Evolutionary conservation across 1,140 invertebrate genomes (phyloP), one percentile per base, ranked within the genome.

Genomic region (Drosophila ohnishii): DNA sequence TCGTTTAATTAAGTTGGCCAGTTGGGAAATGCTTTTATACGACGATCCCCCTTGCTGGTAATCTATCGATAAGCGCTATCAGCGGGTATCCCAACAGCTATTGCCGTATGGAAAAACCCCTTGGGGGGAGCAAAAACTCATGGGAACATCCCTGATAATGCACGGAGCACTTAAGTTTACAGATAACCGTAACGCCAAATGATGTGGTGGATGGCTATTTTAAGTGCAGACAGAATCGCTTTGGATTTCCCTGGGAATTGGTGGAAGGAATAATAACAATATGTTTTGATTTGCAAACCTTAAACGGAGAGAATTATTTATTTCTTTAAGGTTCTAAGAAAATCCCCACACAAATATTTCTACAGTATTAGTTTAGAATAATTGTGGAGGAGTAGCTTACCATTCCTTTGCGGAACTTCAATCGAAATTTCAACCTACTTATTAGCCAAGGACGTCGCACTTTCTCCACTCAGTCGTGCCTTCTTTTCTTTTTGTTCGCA

Each of bases 1-100:
- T 3, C 13, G 10, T 40, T 48, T 71, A 50, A 39, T 67, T 53
- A 14, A 2, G 1, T 37, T 8, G 16, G 2, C 9, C 11, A 7
- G 2, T 32, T 28, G 10, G 5, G 9, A 22, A 58, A 34, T 13
- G 34, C 28, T 34, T 69, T 69, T 70, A 70, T 70, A 40, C n/a
- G 22, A 19, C 35, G 30, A 50, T 4, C 5, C 28, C 30, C 34
- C 5, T 25, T 4, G 30, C 50, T 5, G 50, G 42, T 34, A 71
- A 70, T 48, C 64, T 45, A 10, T 4, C 42, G 67, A 71, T 71
- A 70, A 28, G 28, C 35, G 5, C 14, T 71, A 71, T 71, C 67
- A 58, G 22, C 19, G 34, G 51, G 64, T 58, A 48, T 70, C 34
- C 35, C 67, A 35, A 30, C 25, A 14, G 16, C 6, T 50, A 40